Evolutionary conservation across 2,797 vertebrate genomes (phyloP).

Genomic region (Aulostomus chinensis): DNA sequence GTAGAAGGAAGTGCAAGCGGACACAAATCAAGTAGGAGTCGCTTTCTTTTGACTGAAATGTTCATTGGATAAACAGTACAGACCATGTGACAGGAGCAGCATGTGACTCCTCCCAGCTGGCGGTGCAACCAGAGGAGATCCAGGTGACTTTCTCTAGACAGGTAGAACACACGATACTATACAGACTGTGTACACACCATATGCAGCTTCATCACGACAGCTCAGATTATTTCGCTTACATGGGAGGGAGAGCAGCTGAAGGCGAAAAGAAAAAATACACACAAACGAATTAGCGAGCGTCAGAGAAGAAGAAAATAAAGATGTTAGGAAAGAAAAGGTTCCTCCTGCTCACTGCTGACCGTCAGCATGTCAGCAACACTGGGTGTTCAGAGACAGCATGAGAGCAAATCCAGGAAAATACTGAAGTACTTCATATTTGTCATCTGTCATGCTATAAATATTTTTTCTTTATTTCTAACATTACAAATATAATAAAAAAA

Average conservation of each 20-base stretch:
- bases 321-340: background rate
- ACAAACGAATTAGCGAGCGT: constrained; percentile 17
- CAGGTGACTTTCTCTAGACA: constrained; percentile 72
- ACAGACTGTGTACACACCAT: constrained; percentile 73
- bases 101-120: too few relatives aligned
- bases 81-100: constrained; percentile 77
- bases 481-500: constrained; percentile 7
- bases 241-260: constrained; percentile 46
- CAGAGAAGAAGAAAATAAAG: constrained; percentile 20
- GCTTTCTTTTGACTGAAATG: constrained; percentile 60
- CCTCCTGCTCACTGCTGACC: constrained; percentile 17
- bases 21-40: constrained; percentile 20
- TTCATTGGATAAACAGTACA: constrained; percentile 86
- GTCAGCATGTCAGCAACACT: constrained; percentile 12
- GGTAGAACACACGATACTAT: constrained; percentile 77
- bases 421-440: constrained; percentile 9
- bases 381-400: background rate
- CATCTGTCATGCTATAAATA: constrained; percentile 3
- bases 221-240: constrained; percentile 59
- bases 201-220: constrained; percentile 69
- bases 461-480: constrained; percentile 6
- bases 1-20: background rate
- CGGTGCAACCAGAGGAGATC: too few relatives aligned
- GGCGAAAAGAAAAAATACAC: constrained; percentile 26
- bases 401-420: constrained; percentile 8